Percentiles rank a stretch among this genome's conserved stretches.
phyloP scores from a whole-genome alignment of 2,113 vertebrate species.

The Muscicapa adusta region DNA sequence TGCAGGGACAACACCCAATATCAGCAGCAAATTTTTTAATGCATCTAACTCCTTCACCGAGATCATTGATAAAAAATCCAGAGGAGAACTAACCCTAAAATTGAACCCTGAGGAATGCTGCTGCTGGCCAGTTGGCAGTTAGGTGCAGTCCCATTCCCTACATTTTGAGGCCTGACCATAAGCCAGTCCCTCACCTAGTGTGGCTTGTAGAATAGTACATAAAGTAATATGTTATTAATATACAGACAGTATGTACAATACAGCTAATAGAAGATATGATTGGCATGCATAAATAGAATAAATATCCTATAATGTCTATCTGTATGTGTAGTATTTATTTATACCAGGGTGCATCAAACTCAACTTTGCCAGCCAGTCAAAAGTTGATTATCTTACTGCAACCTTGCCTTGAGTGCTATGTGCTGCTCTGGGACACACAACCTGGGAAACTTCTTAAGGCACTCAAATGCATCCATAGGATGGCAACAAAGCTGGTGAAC shows the following conservation, averaged over 20 bases:
- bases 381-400: background rate
- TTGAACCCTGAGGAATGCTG: background rate
- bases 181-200: background rate
- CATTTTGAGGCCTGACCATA: background rate
- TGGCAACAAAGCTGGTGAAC: background rate
- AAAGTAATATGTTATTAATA: background rate
- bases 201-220: background rate
- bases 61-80: background rate
- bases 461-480: too few species aligned
- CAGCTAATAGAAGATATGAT: background rate
- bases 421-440: background rate
- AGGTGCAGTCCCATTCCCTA: background rate
- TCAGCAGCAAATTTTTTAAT: background rate
- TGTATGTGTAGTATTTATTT: background rate
- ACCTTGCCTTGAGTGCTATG: background rate
- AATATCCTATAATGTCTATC: background rate
- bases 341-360: background rate
- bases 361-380: background rate
- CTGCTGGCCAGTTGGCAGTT: too few species aligned
- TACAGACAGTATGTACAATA: background rate
- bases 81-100: background rate
- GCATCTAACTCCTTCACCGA: background rate
- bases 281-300: background rate
- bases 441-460: background rate
- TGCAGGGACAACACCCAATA: background rate